Evolutionary conservation across 2,888 invertebrate genomes (phyloP).

Genomic region (Orthonevra nobilis): DNA sequence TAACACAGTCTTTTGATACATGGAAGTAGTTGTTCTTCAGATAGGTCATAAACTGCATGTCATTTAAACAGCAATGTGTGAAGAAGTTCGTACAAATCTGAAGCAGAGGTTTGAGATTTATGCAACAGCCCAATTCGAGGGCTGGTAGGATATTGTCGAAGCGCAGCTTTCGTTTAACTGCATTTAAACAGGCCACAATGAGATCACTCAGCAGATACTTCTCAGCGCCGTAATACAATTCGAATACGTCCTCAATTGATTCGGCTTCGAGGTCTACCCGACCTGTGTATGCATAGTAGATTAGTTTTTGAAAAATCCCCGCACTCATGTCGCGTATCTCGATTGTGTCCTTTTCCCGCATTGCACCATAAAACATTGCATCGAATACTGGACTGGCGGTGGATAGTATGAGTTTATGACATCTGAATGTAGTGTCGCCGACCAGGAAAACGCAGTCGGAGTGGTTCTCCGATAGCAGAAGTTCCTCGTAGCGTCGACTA

Average conservation of each 20-base stretch:
- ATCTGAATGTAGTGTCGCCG: conserved; percentile 82
- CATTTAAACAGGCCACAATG: conserved; percentile 74
- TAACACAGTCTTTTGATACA: conserved; percentile 78
- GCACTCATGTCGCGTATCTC: conserved; percentile 80
- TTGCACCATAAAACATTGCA: conserved; percentile 91
- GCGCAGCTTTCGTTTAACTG: conserved; percentile 76
- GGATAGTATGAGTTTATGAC: conserved; percentile 89
- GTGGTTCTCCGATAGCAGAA: conserved; percentile 76
- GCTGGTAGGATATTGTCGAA: conserved; percentile 79
- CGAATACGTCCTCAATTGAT: conserved; percentile 77
- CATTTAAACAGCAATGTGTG: conserved; percentile 77
- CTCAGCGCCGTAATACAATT: conserved; percentile 79
- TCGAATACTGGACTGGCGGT: conserved; percentile 94
- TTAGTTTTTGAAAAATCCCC: conserved; percentile 78
- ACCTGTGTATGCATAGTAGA: conserved; percentile 78
- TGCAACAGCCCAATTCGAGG: conserved; percentile 77
- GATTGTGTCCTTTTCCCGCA: conserved; percentile 79
- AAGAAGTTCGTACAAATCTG: conserved; percentile 77
- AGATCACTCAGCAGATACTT: conserved; percentile 78
- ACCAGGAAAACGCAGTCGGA: conserved; percentile 78
- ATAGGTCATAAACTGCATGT: conserved; percentile 76
- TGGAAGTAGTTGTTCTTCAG: conserved; percentile 78
- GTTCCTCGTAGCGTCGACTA: conserved; percentile 76
- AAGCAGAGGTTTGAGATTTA: conserved; percentile 76
- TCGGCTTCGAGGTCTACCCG: conserved; percentile 74